Evolutionary conservation across 2,888 invertebrate genomes (phyloP), one percentile per base, ranked within the genome.

Genomic region (Eilema depressum): DNA sequence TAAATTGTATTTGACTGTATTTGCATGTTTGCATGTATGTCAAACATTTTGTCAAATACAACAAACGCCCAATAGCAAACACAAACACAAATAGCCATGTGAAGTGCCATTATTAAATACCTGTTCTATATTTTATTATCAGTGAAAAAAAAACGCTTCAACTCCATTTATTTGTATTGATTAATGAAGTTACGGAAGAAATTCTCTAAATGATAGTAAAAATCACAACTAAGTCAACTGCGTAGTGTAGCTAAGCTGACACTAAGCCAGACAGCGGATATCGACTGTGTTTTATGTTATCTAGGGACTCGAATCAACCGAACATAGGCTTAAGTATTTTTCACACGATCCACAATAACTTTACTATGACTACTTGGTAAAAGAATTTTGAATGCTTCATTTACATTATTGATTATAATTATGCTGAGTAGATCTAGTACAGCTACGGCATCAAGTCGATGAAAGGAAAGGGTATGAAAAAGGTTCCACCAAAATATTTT

Each of bases 251-350:
- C 53, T 53, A n/a, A 53, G 53, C 53, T 20, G 53, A 53, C 53
- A 53, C 53, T 53, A 53, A 53, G 53, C 8, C n/a, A n/a, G 53
- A 53, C n/a, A 20, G 20, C 47, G n/a, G n/a, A n/a, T 8, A 10
- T 53, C 53, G 53, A 53, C n/a, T 53, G 7, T 53, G 53, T n/a
- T n/a, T 53, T n/a, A n/a, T 53, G 53, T 53, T 53, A 53, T 53
- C 53, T n/a, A 53, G n/a, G n/a, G 53, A 53, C 20, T 47, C 20
- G 11, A 47, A 20, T 47, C 7, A 47, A 47, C 47, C 47, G 3
- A 47, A 41, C 8, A 3, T 47, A 47, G 20, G 4, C 8, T 20
- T 1, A 41, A 8, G 17, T 41, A 17, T 41, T 47, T 47, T 47
- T 47, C 47, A 47, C 47, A 47, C n/a, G 20, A 53, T n/a, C n/a